Evolutionary conservation across 2,797 vertebrate species (phyloP).

Genomic region (Urosaurus nigricauda): DNA sequence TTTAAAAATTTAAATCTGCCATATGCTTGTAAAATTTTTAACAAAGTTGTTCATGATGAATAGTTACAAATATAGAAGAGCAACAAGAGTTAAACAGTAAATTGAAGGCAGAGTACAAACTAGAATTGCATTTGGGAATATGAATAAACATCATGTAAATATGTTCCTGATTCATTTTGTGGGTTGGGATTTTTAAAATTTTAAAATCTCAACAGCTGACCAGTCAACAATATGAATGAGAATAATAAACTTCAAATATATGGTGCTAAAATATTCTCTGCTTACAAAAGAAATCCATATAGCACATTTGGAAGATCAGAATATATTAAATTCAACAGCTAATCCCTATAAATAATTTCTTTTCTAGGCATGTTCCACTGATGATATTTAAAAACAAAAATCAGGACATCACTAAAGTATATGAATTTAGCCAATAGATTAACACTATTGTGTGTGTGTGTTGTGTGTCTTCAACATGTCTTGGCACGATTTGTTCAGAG

Average conservation of each 20-base stretch:
- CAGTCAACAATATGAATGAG: conserved; percentile 51
- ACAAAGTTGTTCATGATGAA: conserved; percentile 41
- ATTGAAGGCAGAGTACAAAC: conserved; percentile 18
- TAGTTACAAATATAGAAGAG: conserved; percentile 40
- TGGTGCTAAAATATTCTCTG: not conserved
- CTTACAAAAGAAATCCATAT: not conserved
- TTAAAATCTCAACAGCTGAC: conserved; percentile 43
- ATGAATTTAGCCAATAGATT: too few relatives aligned
- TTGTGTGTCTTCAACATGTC: too few relatives aligned
- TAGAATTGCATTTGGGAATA: conserved; percentile 26
- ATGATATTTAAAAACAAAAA: too few relatives aligned
- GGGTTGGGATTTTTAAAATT: conserved; percentile 47
- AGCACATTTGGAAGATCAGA: too few relatives aligned
- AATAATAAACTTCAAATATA: conserved; percentile 47
- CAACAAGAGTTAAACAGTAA: conserved; percentile 39
- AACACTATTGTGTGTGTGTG: too few relatives aligned
- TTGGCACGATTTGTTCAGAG: too few relatives aligned
- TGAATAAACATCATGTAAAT: conserved; percentile 42
- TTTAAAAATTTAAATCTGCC: not conserved
- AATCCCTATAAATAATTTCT: too few relatives aligned
- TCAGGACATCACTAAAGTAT: too few relatives aligned
- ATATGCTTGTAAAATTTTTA: conserved; percentile 40
- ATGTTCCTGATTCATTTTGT: conserved; percentile 55
- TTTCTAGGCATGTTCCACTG: too few relatives aligned
- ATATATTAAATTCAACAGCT: too few relatives aligned